Percentiles rank a stretch among this genome's conserved stretches.
phyloP scores from a whole-genome alignment of 2,113 vertebrate species.

The Myxocyprinus asiaticus region DNA sequence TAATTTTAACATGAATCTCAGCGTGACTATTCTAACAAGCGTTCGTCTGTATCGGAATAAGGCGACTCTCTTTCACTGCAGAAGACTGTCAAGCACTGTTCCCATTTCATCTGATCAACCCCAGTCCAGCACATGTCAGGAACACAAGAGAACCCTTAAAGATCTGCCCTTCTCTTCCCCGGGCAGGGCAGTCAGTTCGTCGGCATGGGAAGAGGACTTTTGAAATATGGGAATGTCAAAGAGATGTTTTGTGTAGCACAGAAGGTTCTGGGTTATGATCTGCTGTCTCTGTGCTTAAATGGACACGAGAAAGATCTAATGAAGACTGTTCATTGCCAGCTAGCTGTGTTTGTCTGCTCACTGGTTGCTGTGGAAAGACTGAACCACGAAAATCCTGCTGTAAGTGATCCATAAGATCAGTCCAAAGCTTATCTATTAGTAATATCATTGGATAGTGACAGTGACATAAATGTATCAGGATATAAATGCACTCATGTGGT shows the following conservation, averaged over 20 bases:
- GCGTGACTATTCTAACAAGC: neutral
- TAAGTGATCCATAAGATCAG: constrained; percentile 55
- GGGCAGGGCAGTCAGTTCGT: constrained; percentile 92
- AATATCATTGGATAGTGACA: too few species aligned
- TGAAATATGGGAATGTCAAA: constrained; percentile 78
- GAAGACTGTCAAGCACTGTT: constrained; percentile 48
- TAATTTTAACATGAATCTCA: neutral
- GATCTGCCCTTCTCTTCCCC: constrained; percentile 86
- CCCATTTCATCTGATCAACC: constrained; percentile 5
- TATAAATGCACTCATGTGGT: neutral
- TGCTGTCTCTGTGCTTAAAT: constrained; percentile 82
- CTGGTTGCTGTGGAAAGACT: constrained; percentile 90
- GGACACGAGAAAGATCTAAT: constrained; percentile 82
- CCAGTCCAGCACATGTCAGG: neutral
- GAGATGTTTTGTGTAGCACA: constrained; percentile 83
- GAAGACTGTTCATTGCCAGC: constrained; percentile 88
- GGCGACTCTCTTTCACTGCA: neutral
- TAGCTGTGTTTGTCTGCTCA: constrained; percentile 90
- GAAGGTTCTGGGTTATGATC: constrained; percentile 88
- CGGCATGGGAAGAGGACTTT: constrained; percentile 85
- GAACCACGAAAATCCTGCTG: constrained; percentile 78
- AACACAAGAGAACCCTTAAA: neutral
- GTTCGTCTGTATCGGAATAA: constrained; percentile 14
- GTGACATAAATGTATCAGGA: too few species aligned
- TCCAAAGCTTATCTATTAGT: too few species aligned